phyloP scores from a whole-genome alignment of 2,797 vertebrate species.

The Hypotaenidia philippensis region DNA sequence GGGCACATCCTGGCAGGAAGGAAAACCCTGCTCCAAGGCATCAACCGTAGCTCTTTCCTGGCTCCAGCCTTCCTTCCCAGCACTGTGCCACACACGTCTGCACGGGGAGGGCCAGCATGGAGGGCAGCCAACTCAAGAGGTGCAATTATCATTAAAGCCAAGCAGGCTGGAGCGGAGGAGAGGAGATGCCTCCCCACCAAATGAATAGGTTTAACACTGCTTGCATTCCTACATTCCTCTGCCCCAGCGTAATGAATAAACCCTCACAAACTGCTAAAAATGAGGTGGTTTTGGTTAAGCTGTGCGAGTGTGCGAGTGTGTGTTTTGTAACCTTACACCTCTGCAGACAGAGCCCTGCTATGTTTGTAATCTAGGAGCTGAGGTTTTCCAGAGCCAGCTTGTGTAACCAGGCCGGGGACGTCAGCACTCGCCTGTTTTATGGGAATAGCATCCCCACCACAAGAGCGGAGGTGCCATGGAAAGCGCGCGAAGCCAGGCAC shows the following conservation, averaged over 20 bases:
- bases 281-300: constrained; percentile 59
- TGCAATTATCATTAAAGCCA: constrained; percentile 57
- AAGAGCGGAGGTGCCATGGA: not conserved
- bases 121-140: constrained; percentile 17
- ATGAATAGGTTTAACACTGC: constrained; percentile 48
- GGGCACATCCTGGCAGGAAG: not conserved
- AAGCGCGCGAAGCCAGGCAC: not conserved
- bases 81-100: constrained; percentile 26
- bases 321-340: constrained; percentile 69
- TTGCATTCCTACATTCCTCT: constrained; percentile 70
- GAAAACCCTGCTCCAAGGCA: not conserved
- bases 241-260: constrained; percentile 44
- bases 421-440: constrained; percentile 50
- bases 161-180: constrained; percentile 54
- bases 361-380: constrained; percentile 49
- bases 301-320: not conserved
- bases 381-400: constrained; percentile 52
- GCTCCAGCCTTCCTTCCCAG: constrained; percentile 21
- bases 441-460: not conserved
- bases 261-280: constrained; percentile 64
- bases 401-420: constrained; percentile 1
- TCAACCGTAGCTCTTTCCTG: not conserved
- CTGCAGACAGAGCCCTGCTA: constrained; percentile 58
- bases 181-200: constrained; percentile 19
- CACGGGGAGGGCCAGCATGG: not conserved